Evolutionary conservation across 2,888 invertebrate species (phyloP), one percentile per base, ranked within the genome.

Genomic region (Azorinus chamasolen): DNA sequence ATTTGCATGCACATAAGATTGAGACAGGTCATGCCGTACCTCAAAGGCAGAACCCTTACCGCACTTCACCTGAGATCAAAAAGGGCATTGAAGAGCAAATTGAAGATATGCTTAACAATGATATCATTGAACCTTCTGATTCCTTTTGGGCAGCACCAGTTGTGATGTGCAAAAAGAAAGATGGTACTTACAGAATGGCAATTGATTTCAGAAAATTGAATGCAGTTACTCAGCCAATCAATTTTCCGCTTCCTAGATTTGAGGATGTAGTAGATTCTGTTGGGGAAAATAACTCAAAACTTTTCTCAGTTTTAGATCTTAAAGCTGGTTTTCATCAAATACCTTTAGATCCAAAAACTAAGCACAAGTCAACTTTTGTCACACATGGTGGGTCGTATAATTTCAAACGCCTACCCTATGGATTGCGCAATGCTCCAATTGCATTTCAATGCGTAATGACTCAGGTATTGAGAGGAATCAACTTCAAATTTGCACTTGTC

Each of bases 131-230:
- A 10, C 32, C 5, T 10, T 32, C 32, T 6, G 32, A 32, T 20
- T 59, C 69, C 12, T 18, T 51, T 4, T 83, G 83, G 83, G 46
- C 61, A n/a, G 48, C 65, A 8, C 82, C 79, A 10, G 78, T 85
- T 14, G 69, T 82, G 1, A 20, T 85, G 4, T 77, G 71, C 12
- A 68, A 58, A 41, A 83, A 83, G 61, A 64, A n/a, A n/a, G n/a
- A n/a, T n/a, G n/a, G n/a, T n/a, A n/a, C n/a, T n/a, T n/a, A 16
- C 25, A 45, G 85, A 8, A 80, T 83, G 50, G 73, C 71, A 3
- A 61, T 83, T 12, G 80, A 85, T 54, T 85, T 61, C 45, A 18
- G 83, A 0, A 12, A 53, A 1, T 27, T 69, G 0, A 75, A 69
- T 41, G 32, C 51, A 12, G 64, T 75, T 14, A 68, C 74, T 6